Evolutionary conservation across 2,797 vertebrate species (phyloP).

Genomic region (Nannoperca australis): DNA sequence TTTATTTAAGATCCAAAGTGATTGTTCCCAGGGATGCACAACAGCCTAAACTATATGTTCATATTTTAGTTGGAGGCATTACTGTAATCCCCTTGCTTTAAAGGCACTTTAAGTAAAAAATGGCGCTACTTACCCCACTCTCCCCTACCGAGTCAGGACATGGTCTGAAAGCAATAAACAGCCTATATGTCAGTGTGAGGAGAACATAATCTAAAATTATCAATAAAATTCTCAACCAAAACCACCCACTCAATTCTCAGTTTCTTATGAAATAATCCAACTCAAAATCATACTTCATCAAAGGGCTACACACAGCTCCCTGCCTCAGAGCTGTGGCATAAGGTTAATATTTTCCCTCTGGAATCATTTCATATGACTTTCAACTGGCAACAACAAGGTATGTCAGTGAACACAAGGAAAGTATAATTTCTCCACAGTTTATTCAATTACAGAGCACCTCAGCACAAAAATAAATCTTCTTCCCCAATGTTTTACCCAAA

Average conservation of each 20-base stretch:
- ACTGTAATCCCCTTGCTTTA: no score
- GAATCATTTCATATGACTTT: conserved; percentile 53
- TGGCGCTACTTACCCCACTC: no score
- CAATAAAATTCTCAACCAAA: conserved; percentile 41
- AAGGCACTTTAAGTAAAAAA: no score
- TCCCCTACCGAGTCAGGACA: conserved; percentile 11
- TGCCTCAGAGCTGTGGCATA: conserved; percentile 25
- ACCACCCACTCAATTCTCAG: conserved; percentile 14
- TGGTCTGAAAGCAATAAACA: conserved; percentile 56
- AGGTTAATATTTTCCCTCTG: conserved; percentile 58
- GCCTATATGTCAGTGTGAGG: conserved; percentile 29
- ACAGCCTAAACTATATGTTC: no score
- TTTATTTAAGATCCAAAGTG: no score
- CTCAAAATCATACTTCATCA: conserved; percentile 60
- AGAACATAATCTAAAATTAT: conserved; percentile 27
- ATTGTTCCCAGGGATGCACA: no score
- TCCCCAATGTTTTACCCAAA: conserved; percentile 46
- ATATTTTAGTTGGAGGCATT: no score
- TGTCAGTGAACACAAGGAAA: conserved; percentile 46
- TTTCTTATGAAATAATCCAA: conserved; percentile 60
- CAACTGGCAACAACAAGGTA: conserved; percentile 51
- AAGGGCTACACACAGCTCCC: conserved; percentile 36
- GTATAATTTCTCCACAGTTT: conserved; percentile 60
- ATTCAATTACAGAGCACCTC: conserved; percentile 64
- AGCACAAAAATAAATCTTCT: conserved; percentile 48